These are phyloP conservation scores for Epirrhoe tristata DNA, from an alignment of 2,888 invertebrate species.

Conservation along the genomic window DNA sequence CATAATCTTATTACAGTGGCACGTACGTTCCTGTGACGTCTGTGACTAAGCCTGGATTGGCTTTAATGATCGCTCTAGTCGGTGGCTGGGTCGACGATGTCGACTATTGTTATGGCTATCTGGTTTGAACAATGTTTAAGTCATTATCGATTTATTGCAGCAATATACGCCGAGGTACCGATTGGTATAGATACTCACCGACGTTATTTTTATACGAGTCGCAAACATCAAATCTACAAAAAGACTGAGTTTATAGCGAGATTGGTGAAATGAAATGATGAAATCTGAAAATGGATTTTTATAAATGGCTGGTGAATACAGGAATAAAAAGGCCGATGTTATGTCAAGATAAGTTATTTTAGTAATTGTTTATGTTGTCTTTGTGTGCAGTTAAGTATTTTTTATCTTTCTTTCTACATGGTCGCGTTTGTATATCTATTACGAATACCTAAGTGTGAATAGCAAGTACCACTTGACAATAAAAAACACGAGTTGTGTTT, in stretches of 20 bases:
- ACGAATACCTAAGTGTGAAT: slow-evolving; percentile 46
- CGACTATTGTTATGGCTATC: slow-evolving; percentile 9
- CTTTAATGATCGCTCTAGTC: slow-evolving; percentile 33
- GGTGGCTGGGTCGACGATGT: slow-evolving; percentile 15
- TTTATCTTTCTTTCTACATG: not conserved
- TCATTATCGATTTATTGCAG: slow-evolving; percentile 7
- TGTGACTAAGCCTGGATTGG: slow-evolving; percentile 33
- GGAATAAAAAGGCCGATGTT: not conserved
- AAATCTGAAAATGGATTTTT: slow-evolving; percentile 24
- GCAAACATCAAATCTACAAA: slow-evolving; percentile 18
- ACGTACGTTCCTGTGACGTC: slow-evolving; percentile 40
- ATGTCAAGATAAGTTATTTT: not conserved
- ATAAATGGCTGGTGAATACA: not conserved
- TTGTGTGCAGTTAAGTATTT: not conserved
- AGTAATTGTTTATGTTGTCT: not conserved
- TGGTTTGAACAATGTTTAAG: not conserved
- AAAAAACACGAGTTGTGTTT: slow-evolving; percentile 56
- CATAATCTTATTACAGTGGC: slow-evolving; percentile 56
- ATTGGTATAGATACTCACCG: not conserved
- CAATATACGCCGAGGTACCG: not conserved
- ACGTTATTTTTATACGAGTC: not conserved
- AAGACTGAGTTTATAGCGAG: slow-evolving; percentile 2
- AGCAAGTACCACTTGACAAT: slow-evolving; percentile 49
- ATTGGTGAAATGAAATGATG: slow-evolving; percentile 10
- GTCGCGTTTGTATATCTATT: slow-evolving; percentile 38